These are phyloP conservation scores for Pagrus major DNA, from an alignment of 2,113 vertebrate genomes.

Conservation along the genomic window DNA sequence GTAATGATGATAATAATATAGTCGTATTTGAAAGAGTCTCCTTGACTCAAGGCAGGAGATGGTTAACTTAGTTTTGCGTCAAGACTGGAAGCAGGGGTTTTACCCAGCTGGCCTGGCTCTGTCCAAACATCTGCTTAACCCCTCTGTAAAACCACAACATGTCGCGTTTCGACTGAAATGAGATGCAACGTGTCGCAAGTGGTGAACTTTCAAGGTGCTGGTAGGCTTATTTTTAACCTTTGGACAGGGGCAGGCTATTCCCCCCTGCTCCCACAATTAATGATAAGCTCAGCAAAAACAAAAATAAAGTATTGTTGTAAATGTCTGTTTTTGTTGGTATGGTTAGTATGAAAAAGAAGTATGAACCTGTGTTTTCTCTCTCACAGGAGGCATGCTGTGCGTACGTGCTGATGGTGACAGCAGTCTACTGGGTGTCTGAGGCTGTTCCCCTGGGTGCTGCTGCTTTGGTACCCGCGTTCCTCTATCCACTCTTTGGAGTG, in stretches of 20 bases:
- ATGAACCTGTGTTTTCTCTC: background rate
- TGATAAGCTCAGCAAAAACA: too few species aligned
- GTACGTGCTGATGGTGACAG: conserved; percentile 95
- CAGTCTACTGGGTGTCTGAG: conserved; percentile 96
- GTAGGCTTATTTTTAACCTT: background rate
- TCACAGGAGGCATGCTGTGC: conserved; percentile 94
- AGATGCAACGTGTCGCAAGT: background rate
- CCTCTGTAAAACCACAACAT: background rate
- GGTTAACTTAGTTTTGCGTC: background rate
- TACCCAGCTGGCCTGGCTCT: too few species aligned
- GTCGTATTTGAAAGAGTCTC: background rate
- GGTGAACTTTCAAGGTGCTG: background rate
- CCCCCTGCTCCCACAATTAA: background rate
- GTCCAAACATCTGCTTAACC: background rate
- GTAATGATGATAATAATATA: background rate
- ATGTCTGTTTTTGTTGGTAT: too few species aligned
- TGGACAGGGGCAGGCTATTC: background rate
- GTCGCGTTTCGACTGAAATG: background rate
- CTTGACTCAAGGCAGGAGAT: background rate
- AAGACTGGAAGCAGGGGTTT: background rate
- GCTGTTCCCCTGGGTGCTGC: conserved; percentile 96
- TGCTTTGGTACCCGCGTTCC: conserved; percentile 95
- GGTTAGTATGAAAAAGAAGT: too few species aligned
- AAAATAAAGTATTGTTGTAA: too few species aligned
- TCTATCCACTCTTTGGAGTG: conserved; percentile 96